phyloP scores from a whole-genome alignment of 2,888 invertebrate species.

The Acrocyrtus sp. region DNA sequence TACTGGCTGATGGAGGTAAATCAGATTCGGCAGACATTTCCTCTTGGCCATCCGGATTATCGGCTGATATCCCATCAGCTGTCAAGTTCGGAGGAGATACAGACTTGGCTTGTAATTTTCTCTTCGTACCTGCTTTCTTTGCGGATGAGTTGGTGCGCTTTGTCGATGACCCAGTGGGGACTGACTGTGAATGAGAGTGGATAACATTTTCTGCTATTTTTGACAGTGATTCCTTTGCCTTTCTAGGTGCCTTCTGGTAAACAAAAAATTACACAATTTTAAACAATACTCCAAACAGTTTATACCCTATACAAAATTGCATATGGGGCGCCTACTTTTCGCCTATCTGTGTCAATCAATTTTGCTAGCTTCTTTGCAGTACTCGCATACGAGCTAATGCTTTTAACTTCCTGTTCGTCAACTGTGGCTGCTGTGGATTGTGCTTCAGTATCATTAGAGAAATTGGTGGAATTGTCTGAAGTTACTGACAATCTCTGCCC shows the following conservation, averaged over 20 bases:
- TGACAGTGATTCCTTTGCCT: background rate
- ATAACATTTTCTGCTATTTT: conserved; percentile 28
- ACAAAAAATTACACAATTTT: no score
- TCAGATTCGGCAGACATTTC: no score
- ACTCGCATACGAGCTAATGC: background rate
- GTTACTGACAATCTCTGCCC: conserved; percentile 4
- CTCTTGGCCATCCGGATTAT: no score
- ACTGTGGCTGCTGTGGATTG: background rate
- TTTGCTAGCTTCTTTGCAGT: conserved; percentile 22
- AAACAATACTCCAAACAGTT: no score
- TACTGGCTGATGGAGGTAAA: no score
- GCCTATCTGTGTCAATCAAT: conserved; percentile 22
- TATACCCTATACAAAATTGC: no score
- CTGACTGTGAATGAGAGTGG: background rate
- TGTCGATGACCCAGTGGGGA: background rate
- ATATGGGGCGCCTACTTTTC: no score
- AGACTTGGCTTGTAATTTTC: conserved; percentile 5
- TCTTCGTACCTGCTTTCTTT: conserved; percentile 5
- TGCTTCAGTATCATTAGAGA: background rate
- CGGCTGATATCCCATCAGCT: no score
- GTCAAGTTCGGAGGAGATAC: no score
- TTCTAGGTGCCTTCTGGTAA: background rate
- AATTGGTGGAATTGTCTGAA: background rate
- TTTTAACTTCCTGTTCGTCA: background rate
- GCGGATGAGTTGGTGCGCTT: background rate